Evolutionary conservation across 2,113 vertebrate genomes (phyloP), one percentile per base, ranked within the genome.

Genomic region (Siniperca knerii): DNA sequence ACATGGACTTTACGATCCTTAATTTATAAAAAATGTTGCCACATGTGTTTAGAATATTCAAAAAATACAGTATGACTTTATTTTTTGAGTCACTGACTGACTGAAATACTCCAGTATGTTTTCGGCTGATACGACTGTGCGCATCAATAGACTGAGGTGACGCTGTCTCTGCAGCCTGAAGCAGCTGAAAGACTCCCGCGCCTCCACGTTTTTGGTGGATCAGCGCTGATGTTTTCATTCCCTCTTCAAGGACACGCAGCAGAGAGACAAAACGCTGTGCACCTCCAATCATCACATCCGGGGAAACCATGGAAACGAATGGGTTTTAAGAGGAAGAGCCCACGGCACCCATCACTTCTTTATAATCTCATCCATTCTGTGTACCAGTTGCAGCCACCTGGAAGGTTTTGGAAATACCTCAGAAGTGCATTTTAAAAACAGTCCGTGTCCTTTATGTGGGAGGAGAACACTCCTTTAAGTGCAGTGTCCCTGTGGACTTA

Each of bases 271-370:
- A 77, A 68, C 67, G 23, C 18, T 40, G 61, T 4, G 9, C 71
- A 23, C 80, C 35, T 46, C 52, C 60, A 46, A 37, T 87, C 81
- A 29, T 66, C 71, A 23, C 67, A 61, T 62, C 52, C 12, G 18
- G 60, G 64, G 73, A 86, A 80, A 86, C 76, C 83, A 83, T 80
- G 83, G 81, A 74, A 84, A 81, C 69, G 1, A 12, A 25, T 18
- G 37, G 21, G 10, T 81, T 60, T 81, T 55, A 40, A 62, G 29
- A 69, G 48, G 18, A 18, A 20, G 60, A n/a, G 48, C 57, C 29
- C 20, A 8, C 35, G 37, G 48, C 75, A 8, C 21, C 54, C 35
- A 20, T 66, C 50, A 15, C 48, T 15, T 60, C 23, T 6, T 35
- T 12, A 21, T 13, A 11, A 21, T 58, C n/a, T 80, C 20, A 35